These are phyloP conservation scores for Campoletis sonorensis DNA, from an alignment of 1,140 invertebrate species.

Conservation along the genomic window DNA sequence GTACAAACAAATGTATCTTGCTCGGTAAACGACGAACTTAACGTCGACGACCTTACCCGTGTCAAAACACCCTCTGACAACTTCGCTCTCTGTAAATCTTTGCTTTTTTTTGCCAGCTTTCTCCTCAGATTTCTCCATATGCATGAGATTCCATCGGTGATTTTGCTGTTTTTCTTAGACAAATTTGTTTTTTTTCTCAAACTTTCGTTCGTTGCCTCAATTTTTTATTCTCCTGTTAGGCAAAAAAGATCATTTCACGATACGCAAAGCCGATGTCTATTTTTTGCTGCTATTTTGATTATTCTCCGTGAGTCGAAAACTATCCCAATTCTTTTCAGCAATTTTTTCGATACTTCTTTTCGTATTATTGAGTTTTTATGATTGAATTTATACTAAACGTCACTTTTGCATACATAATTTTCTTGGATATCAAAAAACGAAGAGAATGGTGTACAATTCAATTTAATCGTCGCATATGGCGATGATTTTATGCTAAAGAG, in stretches of 20 bases:
- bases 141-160: background rate
- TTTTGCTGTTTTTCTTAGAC: background rate
- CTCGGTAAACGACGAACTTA: slow-evolving; percentile 4
- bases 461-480: too few species aligned
- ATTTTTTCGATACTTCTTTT: too few species aligned
- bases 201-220: background rate
- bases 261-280: too few species aligned
- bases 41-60: background rate
- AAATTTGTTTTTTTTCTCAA: background rate
- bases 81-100: slow-evolving; percentile 2
- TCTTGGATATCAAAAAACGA: too few species aligned
- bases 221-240: slow-evolving; percentile 7
- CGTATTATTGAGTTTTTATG: too few species aligned
- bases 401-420: too few species aligned
- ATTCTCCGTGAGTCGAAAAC: too few species aligned
- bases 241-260: background rate
- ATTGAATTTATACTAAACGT: too few species aligned
- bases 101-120: slow-evolving; percentile 4
- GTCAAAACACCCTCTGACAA: slow-evolving; percentile 16
- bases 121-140: background rate
- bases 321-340: too few species aligned
- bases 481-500: too few species aligned
- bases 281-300: too few species aligned
- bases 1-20: slow-evolving; percentile 15
- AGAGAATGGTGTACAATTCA: too few species aligned